These are phyloP conservation scores for Ormyrus rosae DNA, from an alignment of 2,888 invertebrate species.

Conservation along the genomic window DNA sequence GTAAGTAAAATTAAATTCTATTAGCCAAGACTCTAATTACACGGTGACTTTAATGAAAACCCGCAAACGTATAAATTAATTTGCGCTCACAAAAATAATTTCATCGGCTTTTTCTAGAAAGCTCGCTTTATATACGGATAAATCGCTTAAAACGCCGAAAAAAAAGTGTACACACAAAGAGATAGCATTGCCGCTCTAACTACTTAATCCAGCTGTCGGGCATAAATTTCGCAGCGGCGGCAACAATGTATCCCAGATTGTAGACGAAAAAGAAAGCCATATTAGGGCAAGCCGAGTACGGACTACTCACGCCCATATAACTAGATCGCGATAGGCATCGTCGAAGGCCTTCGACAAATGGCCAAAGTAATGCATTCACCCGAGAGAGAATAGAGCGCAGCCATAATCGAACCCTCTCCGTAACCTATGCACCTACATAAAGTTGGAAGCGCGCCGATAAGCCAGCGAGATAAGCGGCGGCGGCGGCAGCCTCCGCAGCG, in stretches of 20 bases:
- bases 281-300: constrained; percentile 17
- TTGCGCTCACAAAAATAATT: no score
- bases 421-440: neutral
- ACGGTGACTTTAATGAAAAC: no score
- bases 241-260: neutral
- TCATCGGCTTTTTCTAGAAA: no score
- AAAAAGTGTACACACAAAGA: no score
- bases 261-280: constrained; percentile 10
- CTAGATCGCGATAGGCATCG: constrained; percentile 38
- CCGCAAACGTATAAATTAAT: no score
- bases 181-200: neutral
- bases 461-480: constrained; percentile 14
- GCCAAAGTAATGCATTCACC: constrained; percentile 34
- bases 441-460: constrained; percentile 24
- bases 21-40: neutral
- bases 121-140: no score
- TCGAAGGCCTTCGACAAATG: constrained; percentile 37
- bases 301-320: neutral
- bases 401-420: neutral
- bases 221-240: neutral
- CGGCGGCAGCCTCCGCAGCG: neutral
- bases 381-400: constrained; percentile 26
- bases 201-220: constrained; percentile 20
- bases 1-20: no score
- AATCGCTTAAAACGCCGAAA: no score